Evolutionary conservation across 2,797 vertebrate genomes (phyloP).

Genomic region (Chiroxiphia lanceolata): DNA sequence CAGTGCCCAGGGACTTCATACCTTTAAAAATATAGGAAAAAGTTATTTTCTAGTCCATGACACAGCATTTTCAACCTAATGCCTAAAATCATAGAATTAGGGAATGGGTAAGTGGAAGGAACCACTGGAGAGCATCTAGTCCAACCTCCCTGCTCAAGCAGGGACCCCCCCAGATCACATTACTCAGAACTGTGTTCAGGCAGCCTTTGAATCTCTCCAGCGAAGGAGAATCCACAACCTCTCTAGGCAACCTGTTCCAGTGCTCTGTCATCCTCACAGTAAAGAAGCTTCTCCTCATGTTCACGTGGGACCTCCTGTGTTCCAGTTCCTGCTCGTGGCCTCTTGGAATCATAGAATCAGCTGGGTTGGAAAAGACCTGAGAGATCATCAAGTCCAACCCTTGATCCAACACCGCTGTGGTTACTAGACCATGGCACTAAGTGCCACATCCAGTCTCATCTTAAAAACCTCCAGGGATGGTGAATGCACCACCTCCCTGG

Average conservation of each 20-base stretch:
- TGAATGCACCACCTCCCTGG: too few species aligned
- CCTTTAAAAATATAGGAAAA: background rate
- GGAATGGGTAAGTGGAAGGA: background rate
- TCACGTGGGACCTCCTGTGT: background rate
- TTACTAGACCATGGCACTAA: too few species aligned
- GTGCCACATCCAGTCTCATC: too few species aligned
- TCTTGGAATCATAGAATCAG: too few species aligned
- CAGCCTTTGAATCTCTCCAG: background rate
- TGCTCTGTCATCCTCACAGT: background rate
- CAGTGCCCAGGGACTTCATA: background rate
- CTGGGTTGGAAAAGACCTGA: too few species aligned
- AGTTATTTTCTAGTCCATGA: background rate
- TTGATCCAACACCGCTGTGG: too few species aligned
- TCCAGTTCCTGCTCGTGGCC: background rate
- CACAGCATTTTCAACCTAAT: background rate
- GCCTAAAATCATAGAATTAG: background rate
- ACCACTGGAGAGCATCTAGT: background rate
- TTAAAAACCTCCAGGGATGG: too few species aligned
- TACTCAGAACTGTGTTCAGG: background rate
- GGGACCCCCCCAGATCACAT: background rate
- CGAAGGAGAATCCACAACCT: background rate
- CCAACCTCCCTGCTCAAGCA: background rate
- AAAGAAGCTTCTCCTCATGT: background rate
- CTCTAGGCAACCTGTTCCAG: background rate
- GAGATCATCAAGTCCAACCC: too few species aligned